Evolutionary conservation across 1,140 invertebrate species (phyloP), one percentile per base, ranked within the genome.

Genomic region (Hypsibius dujardini): DNA sequence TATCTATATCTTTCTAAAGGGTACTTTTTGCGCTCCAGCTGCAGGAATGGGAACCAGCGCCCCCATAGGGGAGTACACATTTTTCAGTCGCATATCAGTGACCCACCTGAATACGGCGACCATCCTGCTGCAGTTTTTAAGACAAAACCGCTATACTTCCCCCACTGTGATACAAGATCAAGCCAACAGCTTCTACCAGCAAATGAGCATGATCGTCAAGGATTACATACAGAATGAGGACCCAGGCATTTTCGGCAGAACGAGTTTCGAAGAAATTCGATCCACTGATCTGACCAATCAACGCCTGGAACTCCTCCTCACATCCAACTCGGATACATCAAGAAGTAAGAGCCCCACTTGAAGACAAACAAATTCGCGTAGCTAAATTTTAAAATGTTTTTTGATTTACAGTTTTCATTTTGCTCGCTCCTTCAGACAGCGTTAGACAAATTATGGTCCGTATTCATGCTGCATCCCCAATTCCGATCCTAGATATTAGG

Each of bases 331-430:
- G 28, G 28, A 28, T 28, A 28, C 28, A 28, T 28, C 28, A 28
- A 28, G 28, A 28, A 28, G 28, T 28, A 28, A 28, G 28, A 28
- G 28, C 28, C 28, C 28, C 28, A 28, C 28, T 28, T 28, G 28
- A 28, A 28, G 28, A 28, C 28, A 28, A 28, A 28, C 28, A 28
- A 28, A 28, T 28, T 28, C 28, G 28, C 28, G 28, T 28, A 28
- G 28, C 28, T 28, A 28, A 28, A 28, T 28, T 28, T 28, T 28
- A 28, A 56, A 56, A 12, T 56, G 7, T 56, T 56, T 7, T 56
- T 56, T 56, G n/a, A 15, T 67, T 45, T 67, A 3, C 62, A 67
- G 62, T 67, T 15, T 67, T 67, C 62, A 12, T 67, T 3, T 45
- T 67, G 42, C 42, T 12, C 12, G 42, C 42, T 12, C 62, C 62